Evolutionary conservation across 2,113 vertebrate species (phyloP).

Genomic region (Chaetorhynchus papuensis): DNA sequence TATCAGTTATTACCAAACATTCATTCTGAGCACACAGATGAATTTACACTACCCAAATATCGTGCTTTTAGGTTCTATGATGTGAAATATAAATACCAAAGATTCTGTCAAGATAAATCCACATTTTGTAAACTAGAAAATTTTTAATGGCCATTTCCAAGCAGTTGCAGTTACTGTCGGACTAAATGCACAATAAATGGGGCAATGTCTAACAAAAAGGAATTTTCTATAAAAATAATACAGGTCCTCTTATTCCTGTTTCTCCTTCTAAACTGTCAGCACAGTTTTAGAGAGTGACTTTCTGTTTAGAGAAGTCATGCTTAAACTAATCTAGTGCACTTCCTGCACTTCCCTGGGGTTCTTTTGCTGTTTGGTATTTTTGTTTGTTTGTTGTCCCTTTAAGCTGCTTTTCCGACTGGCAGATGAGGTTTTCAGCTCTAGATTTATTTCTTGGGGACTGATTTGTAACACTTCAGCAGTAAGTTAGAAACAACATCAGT

Average conservation of each 20-base stretch:
- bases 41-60: not conserved
- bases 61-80: not conserved
- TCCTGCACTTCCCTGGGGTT: not conserved
- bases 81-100: not conserved
- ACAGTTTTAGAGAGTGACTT: not conserved
- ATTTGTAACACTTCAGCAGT: not conserved
- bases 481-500: not conserved
- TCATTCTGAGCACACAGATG: not conserved
- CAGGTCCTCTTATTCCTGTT: not conserved
- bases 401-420: not conserved
- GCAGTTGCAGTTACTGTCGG: not conserved
- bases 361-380: not conserved
- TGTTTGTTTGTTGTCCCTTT: not conserved
- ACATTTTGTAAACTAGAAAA: not conserved
- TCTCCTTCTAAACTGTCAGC: not conserved
- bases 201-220: not conserved
- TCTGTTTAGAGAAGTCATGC: not conserved
- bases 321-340: not conserved
- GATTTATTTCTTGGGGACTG: not conserved
- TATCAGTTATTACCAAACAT: not conserved
- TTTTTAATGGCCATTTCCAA: not conserved
- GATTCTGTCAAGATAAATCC: not conserved
- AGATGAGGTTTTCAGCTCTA: not conserved
- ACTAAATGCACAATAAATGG: not conserved
- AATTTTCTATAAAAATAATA: not conserved